A percentile compares a stretch with the other conserved stretches of the same genome.
Evolutionary conservation across 2,888 invertebrate species (phyloP).

Genomic region (Meiosimyza platycephala): DNA sequence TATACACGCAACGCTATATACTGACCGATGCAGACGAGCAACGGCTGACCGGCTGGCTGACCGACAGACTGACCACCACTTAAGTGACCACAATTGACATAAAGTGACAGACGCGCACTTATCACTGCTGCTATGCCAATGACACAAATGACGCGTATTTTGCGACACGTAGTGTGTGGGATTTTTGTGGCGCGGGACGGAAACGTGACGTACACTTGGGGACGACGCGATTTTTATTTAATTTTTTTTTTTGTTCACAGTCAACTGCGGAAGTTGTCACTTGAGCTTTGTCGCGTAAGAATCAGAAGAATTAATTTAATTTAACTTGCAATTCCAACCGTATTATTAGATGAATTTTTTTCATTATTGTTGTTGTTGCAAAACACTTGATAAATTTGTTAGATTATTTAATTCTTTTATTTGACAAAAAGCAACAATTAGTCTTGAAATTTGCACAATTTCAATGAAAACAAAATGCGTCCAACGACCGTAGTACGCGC

Average conservation of each 20-base stretch:
- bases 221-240: background rate
- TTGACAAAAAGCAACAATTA: no score
- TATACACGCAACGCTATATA: background rate
- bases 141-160: background rate
- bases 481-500: background rate
- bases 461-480: no score
- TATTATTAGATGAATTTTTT: background rate
- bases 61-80: constrained; percentile 5
- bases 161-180: background rate
- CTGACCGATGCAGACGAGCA: no score
- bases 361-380: background rate
- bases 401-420: no score
- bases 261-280: constrained; percentile 18
- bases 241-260: background rate
- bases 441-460: no score
- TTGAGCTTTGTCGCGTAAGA: background rate
- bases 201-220: background rate
- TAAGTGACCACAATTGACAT: constrained; percentile 27
- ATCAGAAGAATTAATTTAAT: background rate
- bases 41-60: background rate
- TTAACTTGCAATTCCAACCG: background rate
- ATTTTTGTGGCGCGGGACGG: constrained; percentile 14
- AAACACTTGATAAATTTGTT: background rate
- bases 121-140: no score
- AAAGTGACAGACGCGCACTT: background rate